Evolutionary conservation across 2,797 vertebrate genomes (phyloP).

Genomic region (Hafferia zeledoni): DNA sequence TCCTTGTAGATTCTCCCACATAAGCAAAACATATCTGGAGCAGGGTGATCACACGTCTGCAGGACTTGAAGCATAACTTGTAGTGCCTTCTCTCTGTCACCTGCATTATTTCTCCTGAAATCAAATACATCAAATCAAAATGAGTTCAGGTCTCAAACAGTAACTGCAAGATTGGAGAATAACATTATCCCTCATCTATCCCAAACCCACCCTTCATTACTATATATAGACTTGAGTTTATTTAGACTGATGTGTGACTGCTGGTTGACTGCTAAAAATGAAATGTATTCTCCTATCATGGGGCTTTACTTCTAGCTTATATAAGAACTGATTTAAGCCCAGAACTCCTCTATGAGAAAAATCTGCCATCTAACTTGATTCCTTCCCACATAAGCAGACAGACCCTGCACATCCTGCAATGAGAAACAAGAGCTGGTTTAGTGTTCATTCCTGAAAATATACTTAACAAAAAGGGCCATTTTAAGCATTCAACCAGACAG

Average conservation of each 20-base stretch:
- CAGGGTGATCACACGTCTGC: slow-evolving; percentile 88
- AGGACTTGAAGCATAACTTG: slow-evolving; percentile 92
- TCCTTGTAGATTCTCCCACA: slow-evolving; percentile 98
- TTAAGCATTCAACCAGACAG: background rate
- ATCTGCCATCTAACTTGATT: background rate
- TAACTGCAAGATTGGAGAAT: background rate
- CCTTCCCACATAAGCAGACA: background rate
- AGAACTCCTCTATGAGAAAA: background rate
- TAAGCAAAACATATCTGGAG: slow-evolving; percentile 95
- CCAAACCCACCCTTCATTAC: background rate
- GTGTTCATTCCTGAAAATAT: background rate
- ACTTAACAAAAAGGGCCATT: background rate
- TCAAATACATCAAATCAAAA: background rate
- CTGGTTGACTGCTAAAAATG: background rate
- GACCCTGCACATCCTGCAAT: background rate
- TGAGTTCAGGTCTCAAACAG: background rate
- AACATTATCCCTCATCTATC: background rate
- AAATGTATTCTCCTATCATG: background rate
- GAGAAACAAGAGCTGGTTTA: background rate
- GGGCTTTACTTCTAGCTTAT: background rate
- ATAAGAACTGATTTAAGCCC: background rate
- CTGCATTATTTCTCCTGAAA: slow-evolving; percentile 87
- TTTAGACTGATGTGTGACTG: background rate
- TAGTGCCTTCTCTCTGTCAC: slow-evolving; percentile 90
- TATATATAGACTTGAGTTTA: background rate